Base-by-base conservation (phyloP, 2,113 vertebrate species). In the Turdus rufiventris region DNA sequence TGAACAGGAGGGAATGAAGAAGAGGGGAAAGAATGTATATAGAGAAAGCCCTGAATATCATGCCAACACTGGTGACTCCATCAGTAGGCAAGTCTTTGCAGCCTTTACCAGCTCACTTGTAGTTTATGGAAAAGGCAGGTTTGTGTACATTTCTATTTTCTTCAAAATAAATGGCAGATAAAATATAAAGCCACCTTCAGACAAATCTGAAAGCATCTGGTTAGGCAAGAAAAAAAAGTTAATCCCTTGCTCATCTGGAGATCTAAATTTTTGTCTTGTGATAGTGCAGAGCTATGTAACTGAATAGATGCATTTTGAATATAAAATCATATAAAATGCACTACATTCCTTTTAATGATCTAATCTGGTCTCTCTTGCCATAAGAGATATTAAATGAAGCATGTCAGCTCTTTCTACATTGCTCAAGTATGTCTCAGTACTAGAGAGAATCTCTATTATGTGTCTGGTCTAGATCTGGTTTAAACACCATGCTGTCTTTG, bases 1-100 rank as follows among this genome's bases (percentile, higher is more conserved):
- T 11, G 40, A 68, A 43, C 6, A 33, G 20, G n/a, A 81, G 20
- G 8, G 6, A 86, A 56, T 51, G 67, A 73, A 71, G 62, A 72
- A 60, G 21, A 74, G 12, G 7, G 8, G 5, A 62, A 88, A 70
- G 4, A 76, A 73, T 0, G 0, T 23, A 3, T 16, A 3, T 16
- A 48, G 13, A 31, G 66, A 74, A 89, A 72, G n/a, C 36, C 80
- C 29, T 81, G 45, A 72, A 36, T 66, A 45, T 74, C 31, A 10
- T 17, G 40, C 14, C 75, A 38, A 25, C n/a, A 17, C 29, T 26
- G 25, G 17, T 51, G 61, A 51, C 26, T 36, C 17, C 26, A 18
- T 57, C 50, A 43, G 23, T 25, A 66, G 42, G 23, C 20, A 85
- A 75, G 38, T 26, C 29, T 77, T 82, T 70, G 58, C 50, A 85